These are phyloP conservation scores for Irena cyanogastra DNA, from an alignment of 2,113 vertebrate species.

Conservation along the genomic window DNA sequence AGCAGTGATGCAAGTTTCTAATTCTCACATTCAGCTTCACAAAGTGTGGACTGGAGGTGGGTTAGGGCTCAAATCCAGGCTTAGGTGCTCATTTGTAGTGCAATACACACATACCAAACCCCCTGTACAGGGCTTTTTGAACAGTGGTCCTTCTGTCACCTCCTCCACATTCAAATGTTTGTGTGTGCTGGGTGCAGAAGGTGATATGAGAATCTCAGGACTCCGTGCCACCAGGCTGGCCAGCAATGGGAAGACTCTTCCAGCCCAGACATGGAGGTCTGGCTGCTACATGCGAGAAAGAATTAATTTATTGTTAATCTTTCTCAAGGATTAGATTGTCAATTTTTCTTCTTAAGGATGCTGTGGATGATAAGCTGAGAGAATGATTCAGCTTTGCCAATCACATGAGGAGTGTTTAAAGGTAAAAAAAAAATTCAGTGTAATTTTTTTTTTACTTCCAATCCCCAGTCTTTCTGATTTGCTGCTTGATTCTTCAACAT, in stretches of 20 bases:
- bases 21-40: background rate
- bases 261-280: background rate
- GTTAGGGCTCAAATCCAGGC: background rate
- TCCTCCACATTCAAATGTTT: background rate
- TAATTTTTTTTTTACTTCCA: background rate
- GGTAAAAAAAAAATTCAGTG: background rate
- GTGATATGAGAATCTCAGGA: background rate
- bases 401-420: background rate
- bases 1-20: background rate
- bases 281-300: background rate
- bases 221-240: background rate
- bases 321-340: too few relatives aligned
- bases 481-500: background rate
- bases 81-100: background rate
- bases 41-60: background rate
- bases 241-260: background rate
- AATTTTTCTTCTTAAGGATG: background rate
- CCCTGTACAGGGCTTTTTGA: background rate
- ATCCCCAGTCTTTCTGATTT: background rate
- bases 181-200: rapidly evolving
- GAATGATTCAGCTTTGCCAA: background rate
- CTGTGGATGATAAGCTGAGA: background rate
- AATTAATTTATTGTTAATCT: background rate
- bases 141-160: background rate
- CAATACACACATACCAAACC: background rate